These are phyloP conservation scores for Polietes domitor DNA, from an alignment of 2,888 invertebrate species.

Conservation along the genomic window DNA sequence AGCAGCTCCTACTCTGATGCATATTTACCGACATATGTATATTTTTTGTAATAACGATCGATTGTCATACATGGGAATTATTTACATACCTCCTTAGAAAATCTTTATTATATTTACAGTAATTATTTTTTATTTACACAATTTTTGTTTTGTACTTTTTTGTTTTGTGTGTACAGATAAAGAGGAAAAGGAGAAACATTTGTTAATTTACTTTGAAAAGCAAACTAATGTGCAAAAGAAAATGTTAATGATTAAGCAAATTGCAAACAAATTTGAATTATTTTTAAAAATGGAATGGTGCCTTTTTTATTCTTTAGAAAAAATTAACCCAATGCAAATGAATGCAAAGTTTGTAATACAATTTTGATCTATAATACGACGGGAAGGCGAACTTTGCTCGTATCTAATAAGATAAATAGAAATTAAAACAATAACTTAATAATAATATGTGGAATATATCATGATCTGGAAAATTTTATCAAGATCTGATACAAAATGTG, in stretches of 20 bases:
- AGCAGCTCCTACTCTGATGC: not conserved
- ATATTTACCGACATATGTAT: conserved; percentile 24
- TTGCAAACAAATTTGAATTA: not conserved
- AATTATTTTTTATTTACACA: conserved; percentile 29
- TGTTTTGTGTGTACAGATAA: conserved; percentile 36
- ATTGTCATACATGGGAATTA: conserved; percentile 44
- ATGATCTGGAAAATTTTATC: too few relatives aligned
- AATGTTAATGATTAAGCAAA: not conserved
- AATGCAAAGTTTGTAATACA: too few relatives aligned
- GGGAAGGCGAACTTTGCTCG: too few relatives aligned
- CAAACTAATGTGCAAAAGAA: not conserved
- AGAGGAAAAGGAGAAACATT: not conserved
- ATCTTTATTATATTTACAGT: not conserved
- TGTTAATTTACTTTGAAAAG: conserved; percentile 12
- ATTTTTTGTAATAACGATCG: conserved; percentile 30
- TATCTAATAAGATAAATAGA: too few relatives aligned
- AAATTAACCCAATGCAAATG: too few relatives aligned
- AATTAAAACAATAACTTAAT: too few relatives aligned
- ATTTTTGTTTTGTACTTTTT: conserved; percentile 47
- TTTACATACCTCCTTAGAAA: conserved; percentile 30
- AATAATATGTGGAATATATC: too few relatives aligned
- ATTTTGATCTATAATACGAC: too few relatives aligned
- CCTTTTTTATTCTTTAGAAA: too few relatives aligned
- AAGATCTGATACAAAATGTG: too few relatives aligned
- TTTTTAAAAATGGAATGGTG: not conserved